Evolutionary conservation across 2,113 vertebrate species (phyloP), one percentile per base, ranked within the genome.

Genomic region (Paedocypris sp.): DNA sequence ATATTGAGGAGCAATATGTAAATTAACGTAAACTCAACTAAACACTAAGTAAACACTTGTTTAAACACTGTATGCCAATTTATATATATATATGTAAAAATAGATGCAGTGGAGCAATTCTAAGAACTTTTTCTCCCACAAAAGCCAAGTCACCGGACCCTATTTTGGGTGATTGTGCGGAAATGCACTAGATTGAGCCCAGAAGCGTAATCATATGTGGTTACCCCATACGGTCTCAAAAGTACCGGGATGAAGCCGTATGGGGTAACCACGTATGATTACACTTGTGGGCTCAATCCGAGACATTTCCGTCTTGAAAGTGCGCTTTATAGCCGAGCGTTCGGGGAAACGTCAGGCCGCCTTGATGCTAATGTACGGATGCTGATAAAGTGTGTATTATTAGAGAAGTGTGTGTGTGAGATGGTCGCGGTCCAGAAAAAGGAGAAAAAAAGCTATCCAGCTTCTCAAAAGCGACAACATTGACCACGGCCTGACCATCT

Each of bases 201-300:
- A 57, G 15, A 57, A 26, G 39, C 32, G 38, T 58, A 58, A 58
- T 58, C 54, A 58, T 45, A 42, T 47, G 29, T 62, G 28, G 7
- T 54, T 53, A 42, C 61, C 31, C 20, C 20, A 57, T 41, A 25
- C 35, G 36, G 52, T 48, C 36, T 28, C 43, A 38, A 29, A 36
- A 41, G 31, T 42, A 31, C 26, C 13, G 58, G 33, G 52, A 63
- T 26, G 1, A 51, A 31, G 33, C 26, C 42, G 16, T 38, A 3
- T 18, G 29, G 9, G n/a, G n/a, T n/a, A n/a, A n/a, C n/a, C n/a
- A n/a, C n/a, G n/a, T n/a, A n/a, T n/a, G n/a, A n/a, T n/a, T n/a
- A n/a, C n/a, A n/a, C n/a, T n/a, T n/a, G n/a, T n/a, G n/a, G n/a
- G n/a, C n/a, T n/a, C n/a, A n/a, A n/a, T n/a, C n/a, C n/a, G n/a